Evolutionary conservation across 2,113 vertebrate genomes (phyloP).

Genomic region (Rhinolophus sinicus): DNA sequence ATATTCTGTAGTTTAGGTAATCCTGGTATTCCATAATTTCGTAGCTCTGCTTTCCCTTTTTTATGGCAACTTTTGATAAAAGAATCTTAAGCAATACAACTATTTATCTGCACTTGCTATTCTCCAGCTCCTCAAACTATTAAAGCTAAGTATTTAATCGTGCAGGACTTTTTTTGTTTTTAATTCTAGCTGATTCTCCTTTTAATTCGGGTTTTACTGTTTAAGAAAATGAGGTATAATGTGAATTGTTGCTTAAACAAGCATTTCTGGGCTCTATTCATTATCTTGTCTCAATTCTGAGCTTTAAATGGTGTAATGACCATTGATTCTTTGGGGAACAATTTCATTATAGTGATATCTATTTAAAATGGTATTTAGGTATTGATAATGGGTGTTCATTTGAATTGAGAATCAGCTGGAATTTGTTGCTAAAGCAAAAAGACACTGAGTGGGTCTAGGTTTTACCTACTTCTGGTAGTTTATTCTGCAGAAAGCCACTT

Average conservation of each 20-base stretch:
- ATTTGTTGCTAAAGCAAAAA: constrained; percentile 61
- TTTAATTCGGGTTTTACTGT: constrained; percentile 58
- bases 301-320: constrained; percentile 63
- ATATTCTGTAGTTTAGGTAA: not conserved
- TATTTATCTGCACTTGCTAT: not conserved
- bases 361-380: constrained; percentile 67
- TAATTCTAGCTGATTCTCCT: constrained; percentile 38
- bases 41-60: not conserved
- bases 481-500: constrained; percentile 54
- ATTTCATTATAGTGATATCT: constrained; percentile 62
- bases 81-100: constrained; percentile 11
- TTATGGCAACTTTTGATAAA: not conserved
- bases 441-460: not conserved
- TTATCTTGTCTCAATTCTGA: constrained; percentile 56
- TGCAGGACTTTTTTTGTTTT: not conserved
- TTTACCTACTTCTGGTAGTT: constrained; percentile 57
- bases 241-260: constrained; percentile 60
- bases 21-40: not conserved
- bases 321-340: constrained; percentile 68
- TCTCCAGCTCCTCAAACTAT: not conserved
- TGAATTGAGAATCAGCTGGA: constrained; percentile 50
- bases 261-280: constrained; percentile 51
- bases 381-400: constrained; percentile 54
- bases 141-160: constrained; percentile 38
- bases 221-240: constrained; percentile 63